Evolutionary conservation across 1,140 invertebrate species (phyloP), one percentile per base, ranked within the genome.

Genomic region (Pseudobourletiella spinata): DNA sequence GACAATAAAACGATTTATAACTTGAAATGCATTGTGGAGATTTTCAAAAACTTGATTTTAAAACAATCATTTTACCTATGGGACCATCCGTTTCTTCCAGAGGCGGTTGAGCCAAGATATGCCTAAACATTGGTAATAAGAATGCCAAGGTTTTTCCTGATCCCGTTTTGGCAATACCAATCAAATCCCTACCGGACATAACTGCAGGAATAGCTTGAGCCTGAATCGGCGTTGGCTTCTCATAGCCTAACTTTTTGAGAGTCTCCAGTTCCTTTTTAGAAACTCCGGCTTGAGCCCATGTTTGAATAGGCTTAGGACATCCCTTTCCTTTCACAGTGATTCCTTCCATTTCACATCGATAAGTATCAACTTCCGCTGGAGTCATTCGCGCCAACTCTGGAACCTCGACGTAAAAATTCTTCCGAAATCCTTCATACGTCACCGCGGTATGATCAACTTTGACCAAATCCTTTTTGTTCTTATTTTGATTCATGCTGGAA

Each of bases 131-230:
- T 1, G 97, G 97, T 46, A 99, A 75, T 16, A 99, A 82, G 76
- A 99, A 99, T 0, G 96, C 96, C 22, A 99, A 75, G 1, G 97
- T 99, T 79, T 99, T 99, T 15, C 97, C 97, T 74, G 92, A 97
- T 67, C 95, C 95, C 24, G 97, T 99, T 80, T 99, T 99, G 4
- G 97, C 97, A 73, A 99, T 99, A 59, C 96, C 96, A 73, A 99
- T 99, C 30, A 99, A 79, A 80, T 99, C 95, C 57, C 95, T 59
- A 70, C 87, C 88, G 60, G 88, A 95, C 95, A 99, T 98, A 64
- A 99, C 92, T n/a, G 93, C 89, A 26, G 96, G 96, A 74, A 99
- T 94, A 11, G 95, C 95, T 79, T 99, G 96, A 50, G 90, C 85
- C 76, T 99, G 97, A 73, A 99, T 99, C 0, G 97, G 96, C 2